Percentiles rank a stretch among this genome's conserved stretches.
These are phyloP conservation scores for Zele albiditarsus DNA, from an alignment of 2,888 invertebrate genomes.

Conservation along the genomic window DNA sequence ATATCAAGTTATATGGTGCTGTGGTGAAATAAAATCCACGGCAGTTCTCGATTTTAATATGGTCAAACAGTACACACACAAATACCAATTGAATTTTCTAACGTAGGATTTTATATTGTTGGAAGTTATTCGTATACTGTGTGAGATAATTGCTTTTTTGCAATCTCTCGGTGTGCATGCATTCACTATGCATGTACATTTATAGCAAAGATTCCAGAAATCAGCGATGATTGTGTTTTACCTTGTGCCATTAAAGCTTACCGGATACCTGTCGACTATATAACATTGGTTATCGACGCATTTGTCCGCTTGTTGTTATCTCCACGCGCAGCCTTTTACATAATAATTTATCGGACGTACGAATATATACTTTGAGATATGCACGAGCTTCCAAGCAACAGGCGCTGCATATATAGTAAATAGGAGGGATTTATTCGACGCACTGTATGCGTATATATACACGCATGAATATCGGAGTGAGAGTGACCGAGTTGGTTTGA, in stretches of 20 bases:
- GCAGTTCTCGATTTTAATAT: background rate
- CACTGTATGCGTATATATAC: conserved; percentile 8
- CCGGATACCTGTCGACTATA: conserved; percentile 39
- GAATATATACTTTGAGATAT: conserved; percentile 26
- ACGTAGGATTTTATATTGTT: background rate
- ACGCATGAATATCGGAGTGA: background rate
- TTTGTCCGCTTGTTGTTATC: conserved; percentile 39
- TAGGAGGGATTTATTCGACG: too few relatives aligned
- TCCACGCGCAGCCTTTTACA: conserved; percentile 46
- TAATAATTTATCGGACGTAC: conserved; percentile 52
- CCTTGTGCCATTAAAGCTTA: conserved; percentile 39
- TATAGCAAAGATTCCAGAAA: conserved; percentile 13
- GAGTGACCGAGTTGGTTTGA: conserved; percentile 29
- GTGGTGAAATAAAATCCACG: background rate
- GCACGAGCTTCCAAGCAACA: conserved; percentile 14
- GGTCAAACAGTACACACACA: background rate
- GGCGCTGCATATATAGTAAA: background rate
- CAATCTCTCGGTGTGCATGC: background rate
- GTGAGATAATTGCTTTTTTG: background rate
- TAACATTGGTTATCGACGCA: conserved; percentile 32
- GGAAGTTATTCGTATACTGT: background rate
- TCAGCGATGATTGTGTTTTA: conserved; percentile 25
- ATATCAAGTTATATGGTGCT: background rate
- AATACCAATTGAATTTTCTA: background rate
- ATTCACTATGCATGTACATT: background rate